A percentile compares a stretch with the other conserved stretches of the same genome.
Conservation (phyloP, 2,797 vertebrate species). For the Parauchenoglanis punctatus region DNA sequence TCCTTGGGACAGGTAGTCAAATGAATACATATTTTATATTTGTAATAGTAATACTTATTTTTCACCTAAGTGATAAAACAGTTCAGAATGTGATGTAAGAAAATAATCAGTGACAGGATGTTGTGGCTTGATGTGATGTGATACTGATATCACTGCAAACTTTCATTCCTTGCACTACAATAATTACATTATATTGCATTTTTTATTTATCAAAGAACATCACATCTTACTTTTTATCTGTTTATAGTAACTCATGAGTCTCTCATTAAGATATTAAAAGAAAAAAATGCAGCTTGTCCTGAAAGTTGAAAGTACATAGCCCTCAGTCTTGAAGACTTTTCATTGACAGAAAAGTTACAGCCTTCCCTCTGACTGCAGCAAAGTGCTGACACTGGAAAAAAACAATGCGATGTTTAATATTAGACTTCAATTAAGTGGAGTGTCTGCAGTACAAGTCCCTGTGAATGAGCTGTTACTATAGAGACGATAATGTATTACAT, state of each 20-base stretch:
- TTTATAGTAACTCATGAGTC: neutral
- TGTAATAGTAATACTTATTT: neutral
- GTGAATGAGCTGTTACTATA: neutral
- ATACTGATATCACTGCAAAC: neutral
- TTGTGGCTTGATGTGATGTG: neutral
- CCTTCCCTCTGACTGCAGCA: neutral
- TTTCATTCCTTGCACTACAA: neutral
- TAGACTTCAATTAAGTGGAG: neutral
- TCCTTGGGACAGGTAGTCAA: neutral
- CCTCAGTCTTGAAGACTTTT: neutral
- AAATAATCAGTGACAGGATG: neutral
- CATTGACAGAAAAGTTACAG: neutral
- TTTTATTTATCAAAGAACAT: neutral
- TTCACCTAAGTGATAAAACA: neutral
- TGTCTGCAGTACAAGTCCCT: neutral
- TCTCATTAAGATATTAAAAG: neutral
- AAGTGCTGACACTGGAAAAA: neutral
- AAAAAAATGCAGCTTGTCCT: constrained; percentile 1
- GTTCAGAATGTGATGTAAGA: neutral
- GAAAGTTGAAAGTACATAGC: neutral
- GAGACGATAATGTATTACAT: neutral
- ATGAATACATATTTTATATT: too few species aligned
- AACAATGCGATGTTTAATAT: neutral
- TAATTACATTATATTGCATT: neutral
- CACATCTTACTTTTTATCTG: neutral